Evolutionary conservation across 2,113 vertebrate genomes (phyloP), one percentile per base, ranked within the genome.

Genomic region (Tympanuchus pallidicinctus): DNA sequence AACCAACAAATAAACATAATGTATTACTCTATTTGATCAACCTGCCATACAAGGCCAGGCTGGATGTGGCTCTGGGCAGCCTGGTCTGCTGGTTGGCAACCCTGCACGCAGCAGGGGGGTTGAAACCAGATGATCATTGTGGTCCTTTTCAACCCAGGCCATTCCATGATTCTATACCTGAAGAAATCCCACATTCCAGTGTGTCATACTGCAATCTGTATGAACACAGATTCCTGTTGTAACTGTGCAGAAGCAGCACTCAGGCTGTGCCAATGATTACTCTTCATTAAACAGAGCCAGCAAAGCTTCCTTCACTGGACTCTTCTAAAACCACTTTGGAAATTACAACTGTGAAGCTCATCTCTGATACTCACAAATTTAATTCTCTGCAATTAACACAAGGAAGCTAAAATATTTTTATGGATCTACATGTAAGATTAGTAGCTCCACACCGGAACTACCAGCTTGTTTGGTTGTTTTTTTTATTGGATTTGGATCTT

Each of bases 401-500:
- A 66, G 42, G 82, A 91, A 83, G 50, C 17, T 34, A 73, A 88
- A 59, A 27, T 32, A 92, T 54, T 65, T 54, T 61, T 67, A 22
- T 72, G 0, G 43, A 66, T 48, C 75, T 73, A n/a, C 8, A 16
- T 16, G 3, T 6, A 65, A 81, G 77, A 75, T 28, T 69, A 81
- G 25, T 30, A 61, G 27, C 42, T 92, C 20, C 59, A 66, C 0
- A 50, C 43, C 72, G 80, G 50, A 80, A 91, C 40, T 27, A 89
- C 40, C 24, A 89, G 52, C 50, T 5, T 42, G 40, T 42, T 63
- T 25, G 14, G 14, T 27, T 63, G 27, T 10, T 27, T 27, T 19
- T 40, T 19, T 69, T 50, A 66, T 12, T 34, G n/a, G 45, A 63
- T 91, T 80, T 93, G 42, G 50, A 86, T 88, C 78, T 95, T 79